Base-by-base conservation (phyloP, 2,797 vertebrate species). In the Enteromius radiatus region DNA sequence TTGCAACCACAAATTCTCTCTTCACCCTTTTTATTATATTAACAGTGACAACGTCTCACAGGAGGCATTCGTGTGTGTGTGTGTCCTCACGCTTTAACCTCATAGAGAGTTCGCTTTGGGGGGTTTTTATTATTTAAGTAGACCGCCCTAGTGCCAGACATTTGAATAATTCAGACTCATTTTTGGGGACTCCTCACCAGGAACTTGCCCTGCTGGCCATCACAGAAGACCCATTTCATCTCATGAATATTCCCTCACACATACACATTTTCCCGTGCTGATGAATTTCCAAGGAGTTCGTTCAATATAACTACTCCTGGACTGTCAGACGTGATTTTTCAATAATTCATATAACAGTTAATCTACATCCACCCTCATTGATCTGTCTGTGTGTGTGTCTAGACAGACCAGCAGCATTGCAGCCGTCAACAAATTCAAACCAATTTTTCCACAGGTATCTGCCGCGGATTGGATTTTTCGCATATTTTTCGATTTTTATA, bases 161-260 rank as follows among this genome's bases (percentile, higher is more conserved):
- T 82, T 75, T 88, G 73, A 85, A 88, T 88, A 80, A 88, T 87
- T 88, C 33, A 85, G 9, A 56, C 69, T 2, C 31, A 64, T 81
- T 80, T 84, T 87, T 10, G 49, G 71, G 71, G 5, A 54, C 26
- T 31, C 64, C 49, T 59, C 3, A 47, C 19, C 5, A 45, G 64
- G 5, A 82, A 47, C 36, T 23, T 68, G 81, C 28, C 74, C 38
- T 47, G 12, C 33, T 61, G 74, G 41, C 21, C 28, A 56, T 19
- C 21, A 43, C 52, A 45, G 38, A 67, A 63, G 19, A 63, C 33
- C 71, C 59, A 85, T 76, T 75, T 78, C 31, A 82, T 36, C 83
- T 85, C 63, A 81, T 70, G 49, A 69, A 84, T 79, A 78, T 83
- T 52, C 41, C 21, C 61, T 64, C 43, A 68, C 69, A 52, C 69